These are phyloP conservation scores for Heterodera schachtii DNA, from an alignment of 1,140 invertebrate species.

Conservation along the genomic window DNA sequence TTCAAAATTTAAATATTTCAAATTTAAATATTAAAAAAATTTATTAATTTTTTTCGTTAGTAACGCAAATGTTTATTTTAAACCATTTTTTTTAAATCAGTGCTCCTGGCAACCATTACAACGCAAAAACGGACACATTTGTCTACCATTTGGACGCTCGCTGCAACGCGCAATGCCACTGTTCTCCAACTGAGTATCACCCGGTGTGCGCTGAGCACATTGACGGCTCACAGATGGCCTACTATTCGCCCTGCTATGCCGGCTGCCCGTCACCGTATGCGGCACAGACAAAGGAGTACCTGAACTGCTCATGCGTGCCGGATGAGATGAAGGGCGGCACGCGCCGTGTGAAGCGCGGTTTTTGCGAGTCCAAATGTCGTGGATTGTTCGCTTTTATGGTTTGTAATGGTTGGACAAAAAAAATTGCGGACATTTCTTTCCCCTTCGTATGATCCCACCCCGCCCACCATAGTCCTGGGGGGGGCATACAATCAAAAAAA, in stretches of 20 bases:
- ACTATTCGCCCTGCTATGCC: conserved; percentile 65
- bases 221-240: conserved; percentile 60
- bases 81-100: conserved; percentile 23
- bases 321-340: conserved; percentile 49
- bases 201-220: conserved; percentile 62
- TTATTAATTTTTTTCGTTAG: too few relatives aligned
- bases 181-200: conserved; percentile 55
- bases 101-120: conserved; percentile 47
- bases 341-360: conserved; percentile 59
- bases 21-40: too few relatives aligned
- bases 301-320: conserved; percentile 60
- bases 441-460: too few relatives aligned
- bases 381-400: conserved; percentile 61
- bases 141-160: conserved; percentile 48
- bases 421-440: too few relatives aligned
- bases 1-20: too few relatives aligned
- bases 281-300: conserved; percentile 54
- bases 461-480: too few relatives aligned
- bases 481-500: too few relatives aligned
- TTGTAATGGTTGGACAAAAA: too few relatives aligned
- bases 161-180: conserved; percentile 57
- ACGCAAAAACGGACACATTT: conserved; percentile 41
- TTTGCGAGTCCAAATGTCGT: conserved; percentile 63
- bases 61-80: too few relatives aligned
- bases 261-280: conserved; percentile 54